A percentile compares a stretch with the other conserved stretches of the same genome.
Conservation (phyloP, 30 jellyfish, hydroid and myxozoan genomes). For the Cassiopea andromeda region DNA sequence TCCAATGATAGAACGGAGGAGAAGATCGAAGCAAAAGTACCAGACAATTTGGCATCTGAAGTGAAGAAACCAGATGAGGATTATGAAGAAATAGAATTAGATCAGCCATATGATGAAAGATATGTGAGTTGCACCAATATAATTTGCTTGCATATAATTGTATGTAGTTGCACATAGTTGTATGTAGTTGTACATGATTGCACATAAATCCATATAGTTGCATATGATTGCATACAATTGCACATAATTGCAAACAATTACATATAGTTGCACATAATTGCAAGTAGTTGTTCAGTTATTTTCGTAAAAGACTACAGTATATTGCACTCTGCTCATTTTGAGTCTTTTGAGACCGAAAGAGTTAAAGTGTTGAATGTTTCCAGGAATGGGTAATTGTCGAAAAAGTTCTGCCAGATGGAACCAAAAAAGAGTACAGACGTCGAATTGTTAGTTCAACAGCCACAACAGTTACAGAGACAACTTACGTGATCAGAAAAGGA, state of each 20-base stretch:
- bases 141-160: too few relatives aligned
- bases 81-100: constrained; percentile 79
- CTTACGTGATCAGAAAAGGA: constrained; percentile 60
- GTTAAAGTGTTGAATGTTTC: constrained; percentile 2
- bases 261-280: too few relatives aligned
- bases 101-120: constrained; percentile 56
- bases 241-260: too few relatives aligned
- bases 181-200: too few relatives aligned
- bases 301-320: too few relatives aligned
- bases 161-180: too few relatives aligned
- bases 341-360: too few relatives aligned
- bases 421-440: constrained; percentile 73
- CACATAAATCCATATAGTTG: too few relatives aligned
- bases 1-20: too few relatives aligned
- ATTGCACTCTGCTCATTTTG: too few relatives aligned
- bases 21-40: constrained; percentile 18
- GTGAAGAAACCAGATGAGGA: constrained; percentile 51
- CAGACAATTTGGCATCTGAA: not conserved
- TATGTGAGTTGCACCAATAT: constrained; percentile 54
- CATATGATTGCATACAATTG: too few relatives aligned
- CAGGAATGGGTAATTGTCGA: constrained; percentile 88
- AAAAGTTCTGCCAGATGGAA: constrained; percentile 71
- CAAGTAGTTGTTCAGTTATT: too few relatives aligned
- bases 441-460: constrained; percentile 67
- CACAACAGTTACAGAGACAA: constrained; percentile 52